Evolutionary conservation across 2,888 invertebrate species (phyloP), one percentile per base, ranked within the genome.

Genomic region (Caprella mutica): DNA sequence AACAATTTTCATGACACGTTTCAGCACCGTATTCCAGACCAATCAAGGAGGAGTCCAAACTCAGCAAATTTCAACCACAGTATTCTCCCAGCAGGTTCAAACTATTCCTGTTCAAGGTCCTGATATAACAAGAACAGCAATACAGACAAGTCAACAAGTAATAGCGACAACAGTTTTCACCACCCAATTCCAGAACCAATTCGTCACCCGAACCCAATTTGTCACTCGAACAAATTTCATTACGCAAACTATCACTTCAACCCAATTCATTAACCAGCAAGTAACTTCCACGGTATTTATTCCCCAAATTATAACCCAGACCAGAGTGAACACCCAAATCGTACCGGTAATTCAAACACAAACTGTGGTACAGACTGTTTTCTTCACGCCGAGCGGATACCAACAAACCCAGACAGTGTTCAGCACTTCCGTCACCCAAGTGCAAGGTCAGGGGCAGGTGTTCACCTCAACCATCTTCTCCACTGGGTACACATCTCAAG

Each of bases 261-360:
- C 60, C 3, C 56, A 53, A 38, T 52, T 54, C 21, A 55, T 51
- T 8, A 52, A 56, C 29, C 56, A 60, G 24, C 56, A 60, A 30
- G 60, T 60, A 14, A 51, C 54, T 6, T 24, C 35, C 5, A 60
- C 60, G 19, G 53, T 50, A 29, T 56, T 57, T 24, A 52, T 57
- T 40, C 54, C 60, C 39, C 53, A 39, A 14, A 50, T 24, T 27
- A 52, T 60, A 17, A 56, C 52, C 30, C 53, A 54, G 33, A 60
- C 60, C 54, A 30, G 35, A 38, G 53, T 46, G 14, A 26, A 48
- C 38, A 56, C 50, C 27, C 40, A 53, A 14, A 50, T 56, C 4
- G 52, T 56, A 42, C 55, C 60, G 30, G 48, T 57, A 43, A 60
- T 56, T 43, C 56, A 52, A 51, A 56, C 56, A 6, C 56, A 60